Conservation (phyloP, 2,888 invertebrate genomes). For the Crepidodera aurea region DNA sequence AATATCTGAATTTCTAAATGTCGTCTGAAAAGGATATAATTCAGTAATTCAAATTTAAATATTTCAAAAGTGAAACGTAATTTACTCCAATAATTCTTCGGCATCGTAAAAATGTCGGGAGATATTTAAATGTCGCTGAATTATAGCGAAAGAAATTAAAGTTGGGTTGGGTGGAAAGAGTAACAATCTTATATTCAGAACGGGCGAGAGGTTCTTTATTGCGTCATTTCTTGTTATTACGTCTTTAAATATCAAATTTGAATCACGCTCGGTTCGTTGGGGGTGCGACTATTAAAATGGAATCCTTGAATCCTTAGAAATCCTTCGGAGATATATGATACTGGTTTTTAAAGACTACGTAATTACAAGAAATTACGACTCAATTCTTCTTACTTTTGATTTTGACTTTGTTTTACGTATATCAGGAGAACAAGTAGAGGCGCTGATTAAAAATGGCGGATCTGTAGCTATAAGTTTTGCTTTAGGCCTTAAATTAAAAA, state of each 20-base stretch:
- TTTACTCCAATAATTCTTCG: constrained; percentile 57
- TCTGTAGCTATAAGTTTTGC: too few species aligned
- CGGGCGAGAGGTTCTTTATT: constrained; percentile 51
- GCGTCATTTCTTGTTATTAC: constrained; percentile 56
- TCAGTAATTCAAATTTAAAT: constrained; percentile 57
- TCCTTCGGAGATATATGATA: constrained; percentile 1
- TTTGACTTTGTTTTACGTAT: too few species aligned
- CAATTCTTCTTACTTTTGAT: too few species aligned
- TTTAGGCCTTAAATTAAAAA: too few species aligned
- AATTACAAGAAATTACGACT: too few species aligned
- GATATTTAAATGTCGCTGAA: constrained; percentile 57
- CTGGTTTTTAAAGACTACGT: too few species aligned
- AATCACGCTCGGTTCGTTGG: constrained; percentile 31
- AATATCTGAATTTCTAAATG: constrained; percentile 49
- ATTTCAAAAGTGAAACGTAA: constrained; percentile 57
- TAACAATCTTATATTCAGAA: constrained; percentile 47
- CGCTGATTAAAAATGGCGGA: too few species aligned
- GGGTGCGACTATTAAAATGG: constrained; percentile 2
- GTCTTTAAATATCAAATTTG: constrained; percentile 57
- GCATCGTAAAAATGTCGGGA: constrained; percentile 57
- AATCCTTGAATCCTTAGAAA: constrained; percentile 11
- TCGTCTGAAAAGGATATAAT: constrained; percentile 49
- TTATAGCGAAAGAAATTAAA: constrained; percentile 59
- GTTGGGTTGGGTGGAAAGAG: constrained; percentile 45
- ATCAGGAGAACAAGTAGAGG: too few species aligned